phyloP scores from a whole-genome alignment of 2,888 invertebrate species.

The Caenorhabditis sp. region DNA sequence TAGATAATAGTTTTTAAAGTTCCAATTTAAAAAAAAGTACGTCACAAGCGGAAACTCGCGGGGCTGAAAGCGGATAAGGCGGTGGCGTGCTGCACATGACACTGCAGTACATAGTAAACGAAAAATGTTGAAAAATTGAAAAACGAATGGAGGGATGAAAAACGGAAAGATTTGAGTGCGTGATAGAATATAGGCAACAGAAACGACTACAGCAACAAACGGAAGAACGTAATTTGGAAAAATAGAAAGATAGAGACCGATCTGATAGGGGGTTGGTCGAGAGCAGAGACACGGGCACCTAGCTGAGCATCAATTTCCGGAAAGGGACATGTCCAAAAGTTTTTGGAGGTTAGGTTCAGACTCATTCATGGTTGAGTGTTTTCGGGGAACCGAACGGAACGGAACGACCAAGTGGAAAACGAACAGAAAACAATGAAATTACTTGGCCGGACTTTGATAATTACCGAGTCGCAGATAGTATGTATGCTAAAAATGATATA shows the following conservation, averaged over 20 bases:
- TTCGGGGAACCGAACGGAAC: too few species aligned
- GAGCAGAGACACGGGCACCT: background rate
- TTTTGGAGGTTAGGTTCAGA: slow-evolving; percentile 35
- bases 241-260: slow-evolving; percentile 1
- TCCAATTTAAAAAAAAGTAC: slow-evolving; percentile 21
- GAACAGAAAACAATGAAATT: slow-evolving; percentile 59
- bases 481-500: slow-evolving; percentile 5
- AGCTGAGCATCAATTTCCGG: slow-evolving; percentile 43
- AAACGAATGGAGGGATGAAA: slow-evolving; percentile 25
- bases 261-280: slow-evolving; percentile 4
- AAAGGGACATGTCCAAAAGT: background rate
- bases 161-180: too few species aligned
- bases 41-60: slow-evolving; percentile 39
- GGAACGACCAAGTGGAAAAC: slow-evolving; percentile 25
- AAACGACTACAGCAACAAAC: slow-evolving; percentile 19
- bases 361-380: slow-evolving; percentile 53
- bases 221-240: slow-evolving; percentile 43
- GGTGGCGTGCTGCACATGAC: slow-evolving; percentile 57
- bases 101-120: slow-evolving; percentile 49
- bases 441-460: slow-evolving; percentile 57
- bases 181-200: slow-evolving; percentile 42
- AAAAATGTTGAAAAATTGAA: slow-evolving; percentile 43
- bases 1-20: slow-evolving; percentile 15
- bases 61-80: slow-evolving; percentile 15
- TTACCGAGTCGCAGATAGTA: slow-evolving; percentile 29